Evolutionary conservation across 2,113 vertebrate species (phyloP), one percentile per base, ranked within the genome.

Genomic region (Glaucomys volans): DNA sequence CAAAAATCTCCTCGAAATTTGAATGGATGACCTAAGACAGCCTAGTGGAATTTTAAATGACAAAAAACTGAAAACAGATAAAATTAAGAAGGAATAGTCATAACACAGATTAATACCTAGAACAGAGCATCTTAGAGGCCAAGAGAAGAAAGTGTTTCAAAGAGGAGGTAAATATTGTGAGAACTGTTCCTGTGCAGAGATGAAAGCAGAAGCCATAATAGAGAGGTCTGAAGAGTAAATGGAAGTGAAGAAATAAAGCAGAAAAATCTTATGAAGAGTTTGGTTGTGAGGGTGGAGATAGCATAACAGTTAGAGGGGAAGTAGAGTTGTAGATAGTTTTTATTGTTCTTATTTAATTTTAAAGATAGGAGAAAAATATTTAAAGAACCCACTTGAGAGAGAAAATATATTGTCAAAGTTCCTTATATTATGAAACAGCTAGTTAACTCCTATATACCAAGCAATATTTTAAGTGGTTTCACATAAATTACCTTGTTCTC

Each of bases 1-100:
- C 47, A 81, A 87, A n/a, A 95, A 94, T 85, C n/a, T 66, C 44
- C 84, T 37, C 44, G 76, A n/a, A 69, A 52, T 69, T 82, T 86
- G n/a, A 57, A 47, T 69, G 1, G 28, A 94, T 62, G 35, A 87
- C 52, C 44, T 66, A 52, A 71, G 35, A 92, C 42, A 94, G 8
- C 1, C 20, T 54, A 91, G 1, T 77, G 30, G 50, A 50, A 93
- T 75, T 95, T 66, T n/a, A 80, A 82, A 79, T 5, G 20, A 80
- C 24, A 94, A 20, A 59, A 82, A 72, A 11, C 62, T 32, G 74
- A 77, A 75, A 94, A 67, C 57, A 52, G 30, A 72, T 28, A 75
- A 72, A 88, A 66, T 35, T 54, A 52, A 57, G 44, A 77, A 69
- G 32, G 42, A 74, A 69, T 1, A 89, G 8, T 57, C 17, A 52